Conservation (phyloP, 2,797 vertebrate genomes). For the Gambelia wislizenii region DNA sequence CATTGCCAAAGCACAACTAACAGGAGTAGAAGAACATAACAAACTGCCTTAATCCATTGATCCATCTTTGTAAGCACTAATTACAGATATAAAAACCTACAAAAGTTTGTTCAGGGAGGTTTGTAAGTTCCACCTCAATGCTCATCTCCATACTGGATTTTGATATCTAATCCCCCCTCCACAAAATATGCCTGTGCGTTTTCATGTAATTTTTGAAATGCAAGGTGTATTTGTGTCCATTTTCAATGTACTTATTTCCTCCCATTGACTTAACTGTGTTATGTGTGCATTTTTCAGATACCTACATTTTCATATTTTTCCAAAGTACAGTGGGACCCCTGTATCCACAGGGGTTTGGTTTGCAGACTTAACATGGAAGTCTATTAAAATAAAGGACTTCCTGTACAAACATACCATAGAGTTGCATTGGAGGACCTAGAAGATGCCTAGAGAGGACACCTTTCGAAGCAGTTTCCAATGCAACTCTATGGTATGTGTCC, state of each 20-base stretch:
- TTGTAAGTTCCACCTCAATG: neutral
- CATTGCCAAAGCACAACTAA: neutral
- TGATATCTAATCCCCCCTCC: neutral
- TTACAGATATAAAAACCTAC: neutral
- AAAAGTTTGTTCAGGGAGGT: neutral
- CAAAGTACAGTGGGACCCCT: too few species aligned
- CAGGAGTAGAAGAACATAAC: neutral
- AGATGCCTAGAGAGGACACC: too few species aligned
- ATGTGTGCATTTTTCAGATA: too few species aligned
- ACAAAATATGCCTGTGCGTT: neutral
- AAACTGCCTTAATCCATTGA: neutral
- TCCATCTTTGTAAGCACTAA: neutral
- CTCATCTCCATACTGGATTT: neutral
- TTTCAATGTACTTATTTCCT: neutral
- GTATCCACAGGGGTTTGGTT: too few species aligned
- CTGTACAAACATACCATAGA: too few species aligned
- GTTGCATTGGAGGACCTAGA: too few species aligned
- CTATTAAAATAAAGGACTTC: too few species aligned
- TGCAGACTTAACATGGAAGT: too few species aligned
- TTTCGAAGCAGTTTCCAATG: too few species aligned
- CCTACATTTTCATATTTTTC: too few species aligned
- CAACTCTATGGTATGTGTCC: too few species aligned
- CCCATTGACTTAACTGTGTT: too few species aligned
- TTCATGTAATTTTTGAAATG: neutral
- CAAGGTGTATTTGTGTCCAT: neutral